Conservation (phyloP, 2,797 vertebrate species). For the Diplodus puntazzo region DNA sequence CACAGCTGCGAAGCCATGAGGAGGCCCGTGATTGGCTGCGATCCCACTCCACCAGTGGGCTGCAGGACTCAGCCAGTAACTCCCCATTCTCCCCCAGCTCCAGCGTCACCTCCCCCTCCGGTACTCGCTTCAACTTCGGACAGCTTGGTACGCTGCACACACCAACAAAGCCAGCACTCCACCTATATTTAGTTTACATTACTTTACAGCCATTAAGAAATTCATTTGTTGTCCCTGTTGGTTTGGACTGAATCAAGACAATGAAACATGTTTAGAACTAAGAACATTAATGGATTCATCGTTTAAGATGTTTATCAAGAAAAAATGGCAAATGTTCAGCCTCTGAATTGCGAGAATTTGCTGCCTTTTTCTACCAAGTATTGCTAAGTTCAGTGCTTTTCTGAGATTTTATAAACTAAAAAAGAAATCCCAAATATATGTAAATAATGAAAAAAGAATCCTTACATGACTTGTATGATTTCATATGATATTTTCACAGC, state of each 20-base stretch:
- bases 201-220: too few relatives aligned
- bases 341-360: background rate
- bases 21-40: conserved; percentile 98
- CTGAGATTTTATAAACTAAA: too few relatives aligned
- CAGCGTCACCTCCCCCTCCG: conserved; percentile 95
- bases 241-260: background rate
- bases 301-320: background rate
- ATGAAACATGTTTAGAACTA: background rate
- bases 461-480: background rate
- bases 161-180: background rate
- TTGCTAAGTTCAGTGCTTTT: too few relatives aligned
- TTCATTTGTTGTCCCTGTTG: background rate
- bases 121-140: conserved; percentile 95
- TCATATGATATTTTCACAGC: conserved; percentile 74
- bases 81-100: conserved; percentile 97
- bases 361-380: too few relatives aligned
- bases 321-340: background rate
- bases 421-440: background rate
- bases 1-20: conserved; percentile 93
- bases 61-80: conserved; percentile 93
- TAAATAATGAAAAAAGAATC: background rate
- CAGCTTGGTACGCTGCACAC: conserved; percentile 89
- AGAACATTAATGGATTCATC: background rate
- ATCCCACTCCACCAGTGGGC: conserved; percentile 94
- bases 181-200: background rate